Evolutionary conservation across 53 echinoderm and acorn worm species (phyloP), one percentile per base, ranked within the genome.

Genomic region (Zoroaster sp.): DNA sequence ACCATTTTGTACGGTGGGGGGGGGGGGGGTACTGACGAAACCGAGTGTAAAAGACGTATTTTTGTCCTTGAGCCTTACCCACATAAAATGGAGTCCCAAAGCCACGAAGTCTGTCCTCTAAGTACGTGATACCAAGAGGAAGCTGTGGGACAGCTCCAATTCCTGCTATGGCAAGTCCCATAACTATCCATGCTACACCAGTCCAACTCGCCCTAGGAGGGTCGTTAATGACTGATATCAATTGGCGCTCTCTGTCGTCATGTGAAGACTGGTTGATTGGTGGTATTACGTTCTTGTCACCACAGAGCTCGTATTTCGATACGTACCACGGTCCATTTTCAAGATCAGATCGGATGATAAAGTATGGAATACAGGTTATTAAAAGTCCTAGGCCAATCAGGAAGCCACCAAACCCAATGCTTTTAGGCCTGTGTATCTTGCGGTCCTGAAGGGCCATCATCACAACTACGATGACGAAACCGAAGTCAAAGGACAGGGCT

Each of bases 71-170:
- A 20, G 39, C 23, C 93, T 90, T 87, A 93, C 93, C 93, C 33
- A 90, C 83, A 28, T 88, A 75, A 54, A 93, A 75, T 1, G 93
- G 69, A 0, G 91, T 93, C 7, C 63, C 65, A 40, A 69, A 54
- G 8, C 91, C 88, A 1, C 45, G 66, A 17, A 83, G 69, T 35
- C 77, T 80, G 59, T 96, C 96, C 10, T 86, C 91, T 4, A 92
- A 40, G 71, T 94, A 96, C 25, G 96, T 88, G 25, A 96, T 77
- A 10, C 96, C 96, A 31, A 91, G 85, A 0, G 90, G 91, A 38
- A 94, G 94, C 94, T 94, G 94, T 35, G 94, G 96, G 6, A 94
- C 85, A 5, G 94, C 90, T 20, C 96, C 96, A 1, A 92, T 74
- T 3, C 96, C 96, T 40, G 86, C 77, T 67, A 93, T 7, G 12